Evolutionary conservation across 2,797 vertebrate genomes (phyloP).

Genomic region (Pangasius macronema): DNA sequence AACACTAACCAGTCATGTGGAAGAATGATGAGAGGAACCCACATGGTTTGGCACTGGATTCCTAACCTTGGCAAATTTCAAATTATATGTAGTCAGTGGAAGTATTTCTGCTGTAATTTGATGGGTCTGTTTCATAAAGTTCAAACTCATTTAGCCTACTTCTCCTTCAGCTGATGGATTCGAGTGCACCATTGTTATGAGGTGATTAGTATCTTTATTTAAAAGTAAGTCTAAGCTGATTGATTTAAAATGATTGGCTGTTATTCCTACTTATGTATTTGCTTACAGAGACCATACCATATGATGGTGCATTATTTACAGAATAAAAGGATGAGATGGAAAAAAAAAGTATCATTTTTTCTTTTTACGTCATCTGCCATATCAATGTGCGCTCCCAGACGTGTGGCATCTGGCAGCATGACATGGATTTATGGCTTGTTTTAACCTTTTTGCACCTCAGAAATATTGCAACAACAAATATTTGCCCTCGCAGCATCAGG

Average conservation of each 20-base stretch:
- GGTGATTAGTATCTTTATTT: neutral
- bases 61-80: constrained; percentile 85
- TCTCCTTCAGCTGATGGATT: neutral
- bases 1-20: constrained; percentile 87
- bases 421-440: constrained; percentile 60
- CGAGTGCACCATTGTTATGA: neutral
- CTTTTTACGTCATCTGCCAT: constrained; percentile 57
- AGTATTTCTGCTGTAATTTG: constrained; percentile 89
- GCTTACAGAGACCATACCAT: neutral
- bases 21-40: constrained; percentile 81
- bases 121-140: constrained; percentile 87
- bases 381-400: constrained; percentile 52
- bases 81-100: constrained; percentile 88
- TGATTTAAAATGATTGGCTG: neutral
- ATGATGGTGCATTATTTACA: too few species aligned
- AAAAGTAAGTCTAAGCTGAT: neutral
- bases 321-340: too few species aligned
- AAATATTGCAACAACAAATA: constrained; percentile 62
- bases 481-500: constrained; percentile 52
- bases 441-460: constrained; percentile 61
- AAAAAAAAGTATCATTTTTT: neutral
- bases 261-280: neutral
- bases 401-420: constrained; percentile 62
- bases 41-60: constrained; percentile 64
- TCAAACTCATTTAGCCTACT: constrained; percentile 60